phyloP scores from a whole-genome alignment of 2,888 invertebrate genomes.

The Cylloceria caligata region DNA sequence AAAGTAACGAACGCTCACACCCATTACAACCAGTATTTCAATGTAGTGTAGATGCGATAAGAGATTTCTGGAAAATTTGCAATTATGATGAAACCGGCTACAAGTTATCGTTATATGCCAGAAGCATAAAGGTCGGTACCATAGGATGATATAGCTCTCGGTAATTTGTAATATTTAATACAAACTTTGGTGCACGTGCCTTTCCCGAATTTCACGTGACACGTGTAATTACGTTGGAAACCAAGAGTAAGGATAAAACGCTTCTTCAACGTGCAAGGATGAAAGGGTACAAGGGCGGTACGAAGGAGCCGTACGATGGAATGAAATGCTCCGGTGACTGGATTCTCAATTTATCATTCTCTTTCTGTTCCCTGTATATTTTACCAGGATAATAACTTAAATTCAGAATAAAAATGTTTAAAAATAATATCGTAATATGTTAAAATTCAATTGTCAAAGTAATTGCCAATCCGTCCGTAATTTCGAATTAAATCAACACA shows the following conservation, averaged over 20 bases:
- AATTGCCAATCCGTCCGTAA: too few species aligned
- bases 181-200: neutral
- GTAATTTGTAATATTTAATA: neutral
- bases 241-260: neutral
- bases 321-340: neutral
- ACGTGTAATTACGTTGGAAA: neutral
- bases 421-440: neutral
- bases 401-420: neutral
- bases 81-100: slow-evolving; percentile 10
- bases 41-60: slow-evolving; percentile 24
- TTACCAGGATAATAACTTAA: neutral
- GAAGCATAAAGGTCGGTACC: neutral
- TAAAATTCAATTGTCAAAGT: too few species aligned
- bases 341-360: neutral
- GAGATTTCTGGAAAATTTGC: slow-evolving; percentile 22
- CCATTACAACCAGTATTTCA: slow-evolving; percentile 9
- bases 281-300: neutral
- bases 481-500: too few species aligned
- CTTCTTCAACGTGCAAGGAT: neutral
- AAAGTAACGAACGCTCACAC: neutral
- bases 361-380: neutral
- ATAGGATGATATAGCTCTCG: slow-evolving; percentile 2
- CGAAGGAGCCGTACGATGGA: neutral
- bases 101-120: slow-evolving; percentile 11
- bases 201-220: neutral